Evolutionary conservation across 2,888 invertebrate genomes (phyloP).

Genomic region (Notodonta dromedarius): DNA sequence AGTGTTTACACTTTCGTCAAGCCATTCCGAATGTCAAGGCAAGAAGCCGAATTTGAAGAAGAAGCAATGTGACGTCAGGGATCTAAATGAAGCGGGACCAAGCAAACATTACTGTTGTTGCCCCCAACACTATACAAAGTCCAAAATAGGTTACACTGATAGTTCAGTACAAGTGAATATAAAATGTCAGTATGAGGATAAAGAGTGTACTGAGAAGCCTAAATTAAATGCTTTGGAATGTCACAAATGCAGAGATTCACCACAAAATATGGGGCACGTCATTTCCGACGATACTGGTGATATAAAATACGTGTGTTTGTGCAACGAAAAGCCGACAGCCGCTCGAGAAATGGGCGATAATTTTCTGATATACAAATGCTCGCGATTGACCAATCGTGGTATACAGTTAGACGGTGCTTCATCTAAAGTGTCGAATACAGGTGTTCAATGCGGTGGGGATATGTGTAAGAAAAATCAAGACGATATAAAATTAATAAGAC

Average conservation of each 20-base stretch:
- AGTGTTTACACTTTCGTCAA: slow-evolving; percentile 75
- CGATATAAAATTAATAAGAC: slow-evolving; percentile 20
- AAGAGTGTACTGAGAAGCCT: slow-evolving; percentile 18
- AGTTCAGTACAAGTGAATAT: slow-evolving; percentile 70
- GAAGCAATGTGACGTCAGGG: slow-evolving; percentile 50
- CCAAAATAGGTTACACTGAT: slow-evolving; percentile 55
- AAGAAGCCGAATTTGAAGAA: slow-evolving; percentile 58
- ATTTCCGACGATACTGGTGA: slow-evolving; percentile 47
- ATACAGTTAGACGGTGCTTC: slow-evolving; percentile 40
- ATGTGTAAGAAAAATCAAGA: slow-evolving; percentile 16
- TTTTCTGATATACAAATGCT: slow-evolving; percentile 66
- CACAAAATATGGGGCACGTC: slow-evolving; percentile 33
- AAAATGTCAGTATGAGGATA: slow-evolving; percentile 35
- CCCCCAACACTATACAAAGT: slow-evolving; percentile 48
- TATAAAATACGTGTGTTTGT: slow-evolving; percentile 67
- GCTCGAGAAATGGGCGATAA: slow-evolving; percentile 53
- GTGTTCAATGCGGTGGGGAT: slow-evolving; percentile 33
- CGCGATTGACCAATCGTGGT: slow-evolving; percentile 50
- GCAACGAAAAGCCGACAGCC: slow-evolving; percentile 46
- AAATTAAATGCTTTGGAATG: slow-evolving; percentile 17
- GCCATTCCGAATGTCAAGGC: slow-evolving; percentile 55
- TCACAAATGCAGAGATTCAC: slow-evolving; percentile 26
- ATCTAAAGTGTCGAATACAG: slow-evolving; percentile 29
- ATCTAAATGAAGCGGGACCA: slow-evolving; percentile 46
- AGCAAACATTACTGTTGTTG: slow-evolving; percentile 65